These are phyloP conservation scores for Autographa pulchrina DNA, from an alignment of 2,888 invertebrate species.

Conservation along the genomic window DNA sequence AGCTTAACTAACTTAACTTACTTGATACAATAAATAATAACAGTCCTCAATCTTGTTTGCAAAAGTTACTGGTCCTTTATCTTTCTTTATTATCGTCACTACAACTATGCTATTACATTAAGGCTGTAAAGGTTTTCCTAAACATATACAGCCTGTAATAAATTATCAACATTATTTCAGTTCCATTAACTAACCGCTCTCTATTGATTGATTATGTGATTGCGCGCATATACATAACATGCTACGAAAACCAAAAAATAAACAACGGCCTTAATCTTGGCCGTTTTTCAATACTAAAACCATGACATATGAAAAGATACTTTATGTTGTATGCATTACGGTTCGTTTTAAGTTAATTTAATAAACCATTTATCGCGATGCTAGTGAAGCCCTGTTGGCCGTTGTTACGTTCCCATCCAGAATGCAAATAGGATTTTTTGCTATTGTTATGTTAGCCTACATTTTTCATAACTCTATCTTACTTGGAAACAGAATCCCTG, in stretches of 20 bases:
- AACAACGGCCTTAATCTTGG: slow-evolving; percentile 15
- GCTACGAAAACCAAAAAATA: slow-evolving; percentile 14
- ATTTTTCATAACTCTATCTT: too few relatives aligned
- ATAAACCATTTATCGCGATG: neutral
- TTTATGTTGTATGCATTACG: neutral
- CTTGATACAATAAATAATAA: too few relatives aligned
- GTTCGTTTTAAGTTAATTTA: neutral
- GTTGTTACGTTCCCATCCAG: slow-evolving; percentile 5
- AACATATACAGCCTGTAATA: neutral
- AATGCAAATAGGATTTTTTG: slow-evolving; percentile 18
- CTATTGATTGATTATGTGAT: neutral
- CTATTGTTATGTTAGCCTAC: slow-evolving; percentile 16
- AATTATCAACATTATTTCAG: neutral
- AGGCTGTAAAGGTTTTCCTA: neutral
- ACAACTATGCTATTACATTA: too few relatives aligned
- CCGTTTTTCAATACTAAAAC: slow-evolving; percentile 1
- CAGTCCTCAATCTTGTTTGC: too few relatives aligned
- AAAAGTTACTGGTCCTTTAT: too few relatives aligned
- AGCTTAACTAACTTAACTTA: too few relatives aligned
- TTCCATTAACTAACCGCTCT: slow-evolving; percentile 8
- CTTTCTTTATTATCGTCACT: too few relatives aligned
- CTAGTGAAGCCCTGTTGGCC: neutral
- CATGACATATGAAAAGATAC: slow-evolving; percentile 6
- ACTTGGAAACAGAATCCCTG: too few relatives aligned
- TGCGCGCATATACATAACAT: slow-evolving; percentile 17